phyloP scores from a whole-genome alignment of 2,888 invertebrate genomes.

The Yponomeuta sedellus region DNA sequence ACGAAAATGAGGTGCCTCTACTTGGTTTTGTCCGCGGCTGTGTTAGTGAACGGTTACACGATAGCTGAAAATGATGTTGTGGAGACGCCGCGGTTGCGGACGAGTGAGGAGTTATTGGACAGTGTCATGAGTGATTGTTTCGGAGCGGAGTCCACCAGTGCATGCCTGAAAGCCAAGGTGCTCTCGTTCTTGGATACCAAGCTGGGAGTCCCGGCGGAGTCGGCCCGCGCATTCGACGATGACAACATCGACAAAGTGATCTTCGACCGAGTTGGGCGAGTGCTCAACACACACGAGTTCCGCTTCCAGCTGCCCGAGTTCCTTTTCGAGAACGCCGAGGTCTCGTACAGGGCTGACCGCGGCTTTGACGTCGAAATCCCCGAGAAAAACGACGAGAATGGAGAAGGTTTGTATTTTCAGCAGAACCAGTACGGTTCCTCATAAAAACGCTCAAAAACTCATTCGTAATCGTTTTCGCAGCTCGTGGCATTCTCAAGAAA shows the following conservation, averaged over 20 bases:
- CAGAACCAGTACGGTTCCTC: background rate
- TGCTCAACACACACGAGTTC: constrained; percentile 85
- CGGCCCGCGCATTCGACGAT: constrained; percentile 77
- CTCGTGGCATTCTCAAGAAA: constrained; percentile 88
- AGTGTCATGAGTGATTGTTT: constrained; percentile 85
- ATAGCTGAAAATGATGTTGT: constrained; percentile 75
- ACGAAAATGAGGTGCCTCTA: constrained; percentile 70
- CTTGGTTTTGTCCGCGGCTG: constrained; percentile 70
- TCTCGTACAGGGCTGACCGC: constrained; percentile 80
- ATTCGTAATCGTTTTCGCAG: constrained; percentile 55
- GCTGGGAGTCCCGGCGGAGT: constrained; percentile 78
- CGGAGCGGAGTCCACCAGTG: constrained; percentile 79
- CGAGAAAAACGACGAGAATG: constrained; percentile 70
- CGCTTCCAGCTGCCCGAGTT: constrained; percentile 83
- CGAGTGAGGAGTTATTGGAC: constrained; percentile 82
- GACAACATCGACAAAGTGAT: constrained; percentile 84
- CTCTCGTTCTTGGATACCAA: constrained; percentile 84
- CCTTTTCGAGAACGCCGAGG: constrained; percentile 80
- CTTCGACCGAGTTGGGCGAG: constrained; percentile 81
- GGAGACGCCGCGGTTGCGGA: constrained; percentile 73
- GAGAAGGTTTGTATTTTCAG: constrained; percentile 37
- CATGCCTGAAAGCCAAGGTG: constrained; percentile 86
- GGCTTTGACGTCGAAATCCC: constrained; percentile 80
- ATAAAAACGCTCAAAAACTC: background rate
- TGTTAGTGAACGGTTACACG: constrained; percentile 64